Percentiles rank a stretch among this genome's conserved stretches.
phyloP scores from a whole-genome alignment of 2,888 invertebrate genomes.

The Phrixothrix hirtus region DNA sequence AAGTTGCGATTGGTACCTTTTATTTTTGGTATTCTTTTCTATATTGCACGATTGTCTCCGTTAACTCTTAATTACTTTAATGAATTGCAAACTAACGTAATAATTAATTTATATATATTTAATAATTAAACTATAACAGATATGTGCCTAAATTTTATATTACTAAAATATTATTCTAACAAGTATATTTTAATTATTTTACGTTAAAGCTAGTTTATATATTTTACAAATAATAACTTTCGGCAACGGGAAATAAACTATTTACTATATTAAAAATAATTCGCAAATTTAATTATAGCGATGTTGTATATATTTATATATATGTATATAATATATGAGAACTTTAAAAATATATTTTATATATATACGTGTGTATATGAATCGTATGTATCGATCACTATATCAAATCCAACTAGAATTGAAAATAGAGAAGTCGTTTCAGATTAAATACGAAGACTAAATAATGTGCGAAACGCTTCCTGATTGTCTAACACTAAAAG shows the following conservation, averaged over 20 bases:
- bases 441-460: conserved; percentile 17
- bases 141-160: conserved; percentile 42
- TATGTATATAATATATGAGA: conserved; percentile 15
- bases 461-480: conserved; percentile 13
- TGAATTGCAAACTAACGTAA: too few species aligned
- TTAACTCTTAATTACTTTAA: conserved; percentile 29
- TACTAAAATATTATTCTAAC: conserved; percentile 40
- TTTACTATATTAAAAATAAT: conserved; percentile 10
- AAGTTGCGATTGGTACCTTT: conserved; percentile 33
- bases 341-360: conserved; percentile 10
- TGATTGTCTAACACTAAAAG: conserved; percentile 41
- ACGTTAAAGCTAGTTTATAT: background rate
- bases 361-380: conserved; percentile 2
- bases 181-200: conserved; percentile 31
- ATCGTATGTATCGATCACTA: conserved; percentile 5
- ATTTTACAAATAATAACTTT: conserved; percentile 5
- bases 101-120: conserved; percentile 18
- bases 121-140: conserved; percentile 25
- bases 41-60: conserved; percentile 53
- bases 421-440: conserved; percentile 1
- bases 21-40: conserved; percentile 46
- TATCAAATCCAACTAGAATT: conserved; percentile 11
- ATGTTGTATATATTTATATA: too few species aligned
- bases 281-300: too few species aligned
- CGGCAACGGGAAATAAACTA: conserved; percentile 6